Percentiles rank a stretch among this genome's conserved stretches.
These are phyloP conservation scores for Agrotis ipsilon DNA, from an alignment of 2,888 invertebrate species.

Conservation along the genomic window DNA sequence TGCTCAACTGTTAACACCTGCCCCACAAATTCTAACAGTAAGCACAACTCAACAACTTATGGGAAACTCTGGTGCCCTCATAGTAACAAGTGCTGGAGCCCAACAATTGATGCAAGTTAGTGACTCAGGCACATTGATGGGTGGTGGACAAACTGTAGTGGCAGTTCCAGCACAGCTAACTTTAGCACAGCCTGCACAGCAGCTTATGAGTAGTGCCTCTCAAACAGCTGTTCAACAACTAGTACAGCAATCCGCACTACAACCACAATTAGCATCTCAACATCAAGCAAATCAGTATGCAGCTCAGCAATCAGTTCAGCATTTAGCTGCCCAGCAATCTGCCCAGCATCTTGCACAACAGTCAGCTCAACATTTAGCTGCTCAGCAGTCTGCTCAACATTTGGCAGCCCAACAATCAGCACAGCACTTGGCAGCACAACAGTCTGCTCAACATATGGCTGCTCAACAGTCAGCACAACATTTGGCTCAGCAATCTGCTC, in stretches of 20 bases:
- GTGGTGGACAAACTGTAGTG: constrained; percentile 88
- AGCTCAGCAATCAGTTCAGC: constrained; percentile 84
- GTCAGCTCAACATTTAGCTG: constrained; percentile 78
- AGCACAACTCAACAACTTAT: constrained; percentile 88
- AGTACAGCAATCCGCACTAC: constrained; percentile 84
- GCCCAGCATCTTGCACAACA: constrained; percentile 79
- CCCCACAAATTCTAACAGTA: constrained; percentile 87
- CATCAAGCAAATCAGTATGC: constrained; percentile 85
- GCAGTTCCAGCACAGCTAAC: constrained; percentile 88
- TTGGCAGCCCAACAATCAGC: constrained; percentile 81
- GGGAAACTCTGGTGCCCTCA: constrained; percentile 87
- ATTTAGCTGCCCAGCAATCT: constrained; percentile 80
- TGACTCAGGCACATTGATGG: constrained; percentile 88
- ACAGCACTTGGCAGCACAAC: constrained; percentile 79
- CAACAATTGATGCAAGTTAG: constrained; percentile 90
- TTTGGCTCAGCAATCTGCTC: constrained; percentile 75
- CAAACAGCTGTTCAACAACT: constrained; percentile 87
- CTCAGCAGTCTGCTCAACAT: constrained; percentile 78
- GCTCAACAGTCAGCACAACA: constrained; percentile 81
- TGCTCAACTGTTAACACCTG: constrained; percentile 87
- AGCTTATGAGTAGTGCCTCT: constrained; percentile 83
- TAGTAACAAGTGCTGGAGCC: constrained; percentile 89
- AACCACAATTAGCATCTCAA: constrained; percentile 82
- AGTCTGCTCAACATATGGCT: constrained; percentile 83
- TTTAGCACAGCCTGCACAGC: constrained; percentile 83